phyloP scores from a whole-genome alignment of 2,797 vertebrate genomes.

The Steatocranus sp. region DNA sequence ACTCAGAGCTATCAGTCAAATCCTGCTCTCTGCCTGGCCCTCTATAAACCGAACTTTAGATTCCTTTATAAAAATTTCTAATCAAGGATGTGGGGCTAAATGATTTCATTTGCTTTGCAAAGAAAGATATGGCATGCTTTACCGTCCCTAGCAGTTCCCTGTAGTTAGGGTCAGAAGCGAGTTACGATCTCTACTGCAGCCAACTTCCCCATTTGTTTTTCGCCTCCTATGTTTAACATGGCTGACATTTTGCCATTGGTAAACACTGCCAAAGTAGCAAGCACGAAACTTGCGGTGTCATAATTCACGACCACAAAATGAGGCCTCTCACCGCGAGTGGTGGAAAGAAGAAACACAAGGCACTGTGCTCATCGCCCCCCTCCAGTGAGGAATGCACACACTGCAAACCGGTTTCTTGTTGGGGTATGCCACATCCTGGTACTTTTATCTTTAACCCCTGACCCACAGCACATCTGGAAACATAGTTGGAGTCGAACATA shows the following conservation, averaged over 20 bases:
- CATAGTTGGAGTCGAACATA: slow-evolving; percentile 82
- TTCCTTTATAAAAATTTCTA: slow-evolving; percentile 23
- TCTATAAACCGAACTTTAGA: not conserved
- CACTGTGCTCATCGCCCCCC: slow-evolving; percentile 77
- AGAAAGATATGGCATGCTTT: slow-evolving; percentile 47
- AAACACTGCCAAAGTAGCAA: slow-evolving; percentile 75
- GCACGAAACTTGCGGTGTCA: slow-evolving; percentile 73
- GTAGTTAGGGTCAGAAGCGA: slow-evolving; percentile 16
- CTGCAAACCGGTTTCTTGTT: slow-evolving; percentile 76
- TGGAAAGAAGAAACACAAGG: slow-evolving; percentile 80
- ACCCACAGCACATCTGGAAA: slow-evolving; percentile 96
- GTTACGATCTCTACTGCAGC: slow-evolving; percentile 45
- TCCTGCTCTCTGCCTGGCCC: slow-evolving; percentile 14
- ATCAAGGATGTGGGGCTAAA: slow-evolving; percentile 30
- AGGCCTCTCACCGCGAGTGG: slow-evolving; percentile 81
- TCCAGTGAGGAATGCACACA: slow-evolving; percentile 83
- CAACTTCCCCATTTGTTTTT: slow-evolving; percentile 58
- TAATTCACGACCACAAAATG: slow-evolving; percentile 82
- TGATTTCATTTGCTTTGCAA: slow-evolving; percentile 20
- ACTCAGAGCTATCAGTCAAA: slow-evolving; percentile 50
- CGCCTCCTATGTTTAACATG: slow-evolving; percentile 68
- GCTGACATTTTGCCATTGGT: slow-evolving; percentile 72
- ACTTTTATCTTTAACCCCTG: slow-evolving; percentile 95
- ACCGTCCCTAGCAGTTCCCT: slow-evolving; percentile 23
- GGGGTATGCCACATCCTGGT: slow-evolving; percentile 85